A percentile compares a stretch with the other conserved stretches of the same genome.
phyloP scores from a whole-genome alignment of 2,888 invertebrate species.

The Rhamphomyia laevipes region DNA sequence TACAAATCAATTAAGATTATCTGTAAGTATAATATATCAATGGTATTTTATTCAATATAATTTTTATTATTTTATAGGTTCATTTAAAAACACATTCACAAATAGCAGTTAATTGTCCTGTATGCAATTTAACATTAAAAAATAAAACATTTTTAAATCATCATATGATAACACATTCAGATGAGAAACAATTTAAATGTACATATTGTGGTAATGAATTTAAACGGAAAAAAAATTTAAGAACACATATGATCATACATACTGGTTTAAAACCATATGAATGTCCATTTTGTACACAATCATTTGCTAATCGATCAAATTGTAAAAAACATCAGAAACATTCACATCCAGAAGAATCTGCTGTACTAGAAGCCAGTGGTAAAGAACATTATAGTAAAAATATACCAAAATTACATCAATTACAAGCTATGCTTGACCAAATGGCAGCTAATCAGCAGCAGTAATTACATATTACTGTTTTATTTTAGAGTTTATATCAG shows the following conservation, averaged over 20 bases:
- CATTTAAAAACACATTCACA: neutral
- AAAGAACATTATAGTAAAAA: neutral
- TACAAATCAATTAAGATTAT: conserved; percentile 16
- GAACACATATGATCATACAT: conserved; percentile 35
- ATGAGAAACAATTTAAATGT: conserved; percentile 19
- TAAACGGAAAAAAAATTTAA: conserved; percentile 34
- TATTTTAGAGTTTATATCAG: no score
- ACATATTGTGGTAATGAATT: conserved; percentile 24
- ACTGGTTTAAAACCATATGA: conserved; percentile 34
- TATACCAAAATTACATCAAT: neutral
- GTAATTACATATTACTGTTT: no score
- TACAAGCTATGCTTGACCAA: neutral
- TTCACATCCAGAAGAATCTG: conserved; percentile 28
- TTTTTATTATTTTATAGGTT: neutral
- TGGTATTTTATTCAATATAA: neutral
- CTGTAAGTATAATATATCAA: conserved; percentile 11
- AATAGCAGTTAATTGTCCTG: neutral
- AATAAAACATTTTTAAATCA: neutral
- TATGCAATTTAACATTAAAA: neutral
- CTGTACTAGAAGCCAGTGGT: conserved; percentile 28
- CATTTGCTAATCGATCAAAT: conserved; percentile 37
- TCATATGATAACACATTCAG: conserved; percentile 12
- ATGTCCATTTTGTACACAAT: conserved; percentile 34
- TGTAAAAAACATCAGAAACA: conserved; percentile 37
- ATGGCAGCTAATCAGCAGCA: neutral